Evolutionary conservation across 2,113 vertebrate species (phyloP), one percentile per base, ranked within the genome.

Genomic region (Pollachius pollachius): DNA sequence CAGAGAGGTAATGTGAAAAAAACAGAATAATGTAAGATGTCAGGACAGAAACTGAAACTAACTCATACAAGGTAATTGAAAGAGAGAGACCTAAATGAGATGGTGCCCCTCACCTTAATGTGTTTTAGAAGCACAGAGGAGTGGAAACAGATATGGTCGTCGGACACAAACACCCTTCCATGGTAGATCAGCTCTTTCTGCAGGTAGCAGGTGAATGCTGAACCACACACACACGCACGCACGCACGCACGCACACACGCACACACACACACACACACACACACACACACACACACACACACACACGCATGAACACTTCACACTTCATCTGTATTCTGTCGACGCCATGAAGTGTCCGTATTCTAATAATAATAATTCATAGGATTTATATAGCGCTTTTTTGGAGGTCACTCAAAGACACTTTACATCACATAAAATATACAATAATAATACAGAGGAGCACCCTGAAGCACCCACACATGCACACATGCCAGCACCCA

Each of bases 181-280:
- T 93, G 93, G 76, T 94, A 96, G 15, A 92, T 81, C 18, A 94
- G 83, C 27, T 95, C 94, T 76, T 88, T 92, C 75, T 95, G 93
- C 84, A 95, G 86, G 27, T 93, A 87, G 21, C 95, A 97, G 15
- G 82, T 89, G 78, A 93, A 94, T 0, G 79, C 94, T 93, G 69
- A 34, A 69, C 52, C 2, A 16, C 3, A 63, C 15, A n/a, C 4
- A 67, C 12, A 52, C 27, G 67, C 21, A 27, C 21, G 54, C 1
- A 21, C 4, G 78, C 11, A 70, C 12, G 27, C 17, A 59, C 17
- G 19, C 19, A 52, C 30, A 30, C 1, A 5, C 17, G 57, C 19
- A 25, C 13, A 52, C 16, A 15, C 7, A 16, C 64, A 65, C 18
- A 25, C 60, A 25, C 21, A 62, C 60, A 62, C 60, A 23, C 19